These are phyloP conservation scores for Hydrozoanthus tunicans DNA, from an alignment of 64 coral and sea anemone species.

Conservation along the genomic window DNA sequence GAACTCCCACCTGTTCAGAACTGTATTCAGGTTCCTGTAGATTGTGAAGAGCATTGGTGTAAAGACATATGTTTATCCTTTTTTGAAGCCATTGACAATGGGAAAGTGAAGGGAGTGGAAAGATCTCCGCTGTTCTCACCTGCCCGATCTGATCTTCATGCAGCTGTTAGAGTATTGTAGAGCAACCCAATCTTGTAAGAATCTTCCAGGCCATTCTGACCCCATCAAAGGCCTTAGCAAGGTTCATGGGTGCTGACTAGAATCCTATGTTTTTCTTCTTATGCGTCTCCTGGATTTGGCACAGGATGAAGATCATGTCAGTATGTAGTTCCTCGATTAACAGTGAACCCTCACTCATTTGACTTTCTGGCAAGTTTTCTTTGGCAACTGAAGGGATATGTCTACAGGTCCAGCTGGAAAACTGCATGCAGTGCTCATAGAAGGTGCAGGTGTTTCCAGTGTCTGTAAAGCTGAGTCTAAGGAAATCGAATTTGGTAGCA, in stretches of 20 bases:
- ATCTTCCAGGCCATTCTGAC: neutral
- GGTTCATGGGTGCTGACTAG: neutral
- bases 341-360: neutral
- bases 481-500: no score
- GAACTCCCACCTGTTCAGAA: slow-evolving; percentile 43
- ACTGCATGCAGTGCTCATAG: neutral
- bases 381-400: neutral
- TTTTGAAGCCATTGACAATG: neutral
- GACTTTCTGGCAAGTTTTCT: neutral
- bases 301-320: neutral
- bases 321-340: neutral
- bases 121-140: no score
- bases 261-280: neutral
- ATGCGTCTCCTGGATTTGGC: neutral
- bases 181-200: neutral
- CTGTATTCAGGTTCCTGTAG: slow-evolving; percentile 34
- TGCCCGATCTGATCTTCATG: neutral
- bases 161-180: neutral
- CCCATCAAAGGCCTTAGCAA: neutral
- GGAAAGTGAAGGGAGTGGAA: neutral
- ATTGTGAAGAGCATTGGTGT: neutral
- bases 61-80: neutral
- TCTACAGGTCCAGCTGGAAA: slow-evolving; percentile 15
- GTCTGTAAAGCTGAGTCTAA: neutral
- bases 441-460: neutral